Evolutionary conservation across 2,888 invertebrate genomes (phyloP).

Genomic region (Galerucella pusilla): DNA sequence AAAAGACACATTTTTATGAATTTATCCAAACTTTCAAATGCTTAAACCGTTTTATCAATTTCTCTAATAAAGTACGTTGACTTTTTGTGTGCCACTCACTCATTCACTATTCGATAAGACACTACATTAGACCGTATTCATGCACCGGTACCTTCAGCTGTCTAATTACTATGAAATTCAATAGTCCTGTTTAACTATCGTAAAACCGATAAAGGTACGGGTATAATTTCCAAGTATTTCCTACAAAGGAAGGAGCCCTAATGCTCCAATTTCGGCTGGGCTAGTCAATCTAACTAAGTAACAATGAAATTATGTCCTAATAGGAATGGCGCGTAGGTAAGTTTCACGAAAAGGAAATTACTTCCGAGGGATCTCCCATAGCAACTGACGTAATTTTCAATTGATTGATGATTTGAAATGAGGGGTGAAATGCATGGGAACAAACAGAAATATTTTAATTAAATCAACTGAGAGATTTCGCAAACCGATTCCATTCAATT

Average conservation of each 20-base stretch:
- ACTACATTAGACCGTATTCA: neutral
- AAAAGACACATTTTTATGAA: no score
- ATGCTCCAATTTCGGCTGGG: conserved; percentile 1
- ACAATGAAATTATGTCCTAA: conserved; percentile 17
- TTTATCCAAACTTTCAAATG: no score
- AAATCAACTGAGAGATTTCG: neutral
- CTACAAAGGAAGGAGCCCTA: neutral
- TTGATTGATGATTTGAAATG: conserved; percentile 17
- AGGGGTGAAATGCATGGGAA: conserved; percentile 4
- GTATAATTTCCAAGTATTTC: neutral
- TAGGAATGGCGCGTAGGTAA: conserved; percentile 13
- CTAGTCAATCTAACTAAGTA: neutral
- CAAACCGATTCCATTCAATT: neutral
- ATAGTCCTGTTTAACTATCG: conserved; percentile 9
- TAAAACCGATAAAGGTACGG: neutral
- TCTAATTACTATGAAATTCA: conserved; percentile 11
- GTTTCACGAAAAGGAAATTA: conserved; percentile 10
- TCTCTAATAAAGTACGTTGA: neutral
- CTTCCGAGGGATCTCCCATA: neutral
- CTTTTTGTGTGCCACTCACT: neutral
- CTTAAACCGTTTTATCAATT: neutral
- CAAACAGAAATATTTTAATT: neutral
- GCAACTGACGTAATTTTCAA: conserved; percentile 18
- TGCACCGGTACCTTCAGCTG: neutral
- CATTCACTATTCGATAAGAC: neutral